Evolutionary conservation across 2,113 vertebrate genomes (phyloP).

Genomic region (Muntiacus muntjak): DNA sequence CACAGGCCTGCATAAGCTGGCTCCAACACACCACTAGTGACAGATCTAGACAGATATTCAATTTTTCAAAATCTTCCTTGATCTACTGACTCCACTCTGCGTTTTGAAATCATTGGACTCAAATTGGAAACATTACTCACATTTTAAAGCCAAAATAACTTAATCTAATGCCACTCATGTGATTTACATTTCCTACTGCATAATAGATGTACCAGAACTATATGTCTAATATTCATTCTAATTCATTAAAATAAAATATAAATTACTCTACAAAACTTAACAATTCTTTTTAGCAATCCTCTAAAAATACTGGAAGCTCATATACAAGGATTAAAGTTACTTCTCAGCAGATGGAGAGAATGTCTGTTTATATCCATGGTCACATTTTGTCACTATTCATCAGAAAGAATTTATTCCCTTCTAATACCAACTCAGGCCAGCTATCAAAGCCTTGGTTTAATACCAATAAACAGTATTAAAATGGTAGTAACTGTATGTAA

Average conservation of each 20-base stretch:
- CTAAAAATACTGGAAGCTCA: conserved; percentile 71
- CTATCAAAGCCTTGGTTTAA: conserved; percentile 45
- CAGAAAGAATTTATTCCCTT: conserved; percentile 67
- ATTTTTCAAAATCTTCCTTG: not conserved
- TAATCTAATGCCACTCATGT: conserved; percentile 50
- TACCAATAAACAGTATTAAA: conserved; percentile 3
- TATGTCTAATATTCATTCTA: conserved; percentile 75
- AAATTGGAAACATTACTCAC: conserved; percentile 58
- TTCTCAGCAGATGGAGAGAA: conserved; percentile 50
- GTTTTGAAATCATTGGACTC: conserved; percentile 53
- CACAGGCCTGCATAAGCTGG: not conserved
- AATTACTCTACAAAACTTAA: conserved; percentile 74
- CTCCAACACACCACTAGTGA: not conserved
- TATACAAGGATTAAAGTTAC: conserved; percentile 67
- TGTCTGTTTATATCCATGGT: conserved; percentile 66
- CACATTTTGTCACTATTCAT: conserved; percentile 68
- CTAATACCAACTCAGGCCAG: conserved; percentile 53
- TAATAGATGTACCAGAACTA: conserved; percentile 34
- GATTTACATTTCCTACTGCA: conserved; percentile 65
- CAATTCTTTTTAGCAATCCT: conserved; percentile 77
- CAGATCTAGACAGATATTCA: not conserved
- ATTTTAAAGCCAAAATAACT: conserved; percentile 66
- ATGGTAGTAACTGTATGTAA: not conserved
- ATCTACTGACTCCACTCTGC: not conserved
- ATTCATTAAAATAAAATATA: conserved; percentile 76